Conservation (phyloP, 2,797 vertebrate genomes). For the Bothrops alternatus region DNA sequence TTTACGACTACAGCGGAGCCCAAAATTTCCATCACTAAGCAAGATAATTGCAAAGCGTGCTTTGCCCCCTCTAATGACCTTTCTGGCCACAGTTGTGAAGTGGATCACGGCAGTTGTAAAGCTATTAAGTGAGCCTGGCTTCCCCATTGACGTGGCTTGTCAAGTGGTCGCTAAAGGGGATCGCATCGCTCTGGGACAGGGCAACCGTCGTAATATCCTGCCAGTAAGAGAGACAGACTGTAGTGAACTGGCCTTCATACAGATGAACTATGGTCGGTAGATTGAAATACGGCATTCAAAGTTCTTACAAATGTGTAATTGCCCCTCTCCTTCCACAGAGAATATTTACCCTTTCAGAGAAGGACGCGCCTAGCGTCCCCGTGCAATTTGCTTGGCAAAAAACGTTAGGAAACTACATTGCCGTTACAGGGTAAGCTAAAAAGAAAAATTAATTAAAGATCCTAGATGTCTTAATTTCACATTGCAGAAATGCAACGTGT, state of each 20-base stretch:
- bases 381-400: slow-evolving; percentile 94
- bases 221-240: background rate
- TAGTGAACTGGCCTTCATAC: background rate
- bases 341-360: slow-evolving; percentile 86
- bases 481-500: background rate
- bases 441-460: background rate
- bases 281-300: accelerated
- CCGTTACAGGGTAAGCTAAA: slow-evolving; percentile 87
- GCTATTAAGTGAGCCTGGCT: too few relatives aligned
- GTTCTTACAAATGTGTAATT: background rate
- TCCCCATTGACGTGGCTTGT: too few relatives aligned
- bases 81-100: too few relatives aligned
- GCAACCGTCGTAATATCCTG: background rate
- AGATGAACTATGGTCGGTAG: background rate
- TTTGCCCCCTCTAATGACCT: too few relatives aligned
- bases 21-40: too few relatives aligned
- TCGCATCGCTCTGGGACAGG: too few relatives aligned
- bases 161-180: too few relatives aligned
- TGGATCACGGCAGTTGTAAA: too few relatives aligned
- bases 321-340: slow-evolving; percentile 67
- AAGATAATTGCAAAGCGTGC: too few relatives aligned
- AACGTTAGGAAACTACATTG: slow-evolving; percentile 88
- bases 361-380: slow-evolving; percentile 77
- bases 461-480: background rate
- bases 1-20: too few relatives aligned